Conservation (phyloP, 2,113 vertebrate genomes). For the Hemibagrus wyckioides region DNA sequence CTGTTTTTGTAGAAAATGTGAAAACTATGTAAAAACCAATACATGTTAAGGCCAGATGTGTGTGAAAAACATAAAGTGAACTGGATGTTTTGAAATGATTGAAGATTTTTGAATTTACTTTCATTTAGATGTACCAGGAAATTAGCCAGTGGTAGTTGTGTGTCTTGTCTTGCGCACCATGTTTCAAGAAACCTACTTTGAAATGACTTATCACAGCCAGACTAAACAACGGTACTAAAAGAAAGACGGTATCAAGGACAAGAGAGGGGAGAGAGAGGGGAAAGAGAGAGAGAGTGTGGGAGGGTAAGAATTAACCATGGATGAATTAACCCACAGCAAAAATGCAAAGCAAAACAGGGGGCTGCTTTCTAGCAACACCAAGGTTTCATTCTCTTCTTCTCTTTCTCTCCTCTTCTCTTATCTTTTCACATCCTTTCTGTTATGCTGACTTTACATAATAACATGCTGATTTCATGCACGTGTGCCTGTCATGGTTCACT, state of each 20-base stretch:
- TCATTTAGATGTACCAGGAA: not conserved
- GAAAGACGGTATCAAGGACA: not conserved
- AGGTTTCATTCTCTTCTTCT: not conserved
- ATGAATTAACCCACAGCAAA: slow-evolving; percentile 64
- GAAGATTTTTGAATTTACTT: not conserved
- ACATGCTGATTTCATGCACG: slow-evolving; percentile 51
- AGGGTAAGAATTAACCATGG: slow-evolving; percentile 66
- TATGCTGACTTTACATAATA: slow-evolving; percentile 65
- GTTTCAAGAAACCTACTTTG: not conserved
- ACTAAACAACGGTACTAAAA: not conserved
- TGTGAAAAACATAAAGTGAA: not conserved
- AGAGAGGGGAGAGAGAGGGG: not conserved
- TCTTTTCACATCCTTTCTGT: slow-evolving; percentile 49
- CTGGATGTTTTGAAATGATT: not conserved
- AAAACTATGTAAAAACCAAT: not conserved
- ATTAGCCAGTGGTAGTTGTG: not conserved
- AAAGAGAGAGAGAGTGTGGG: slow-evolving; percentile 53
- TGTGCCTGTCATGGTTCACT: slow-evolving; percentile 32
- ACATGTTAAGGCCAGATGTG: not conserved
- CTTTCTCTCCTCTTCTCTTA: slow-evolving; percentile 11
- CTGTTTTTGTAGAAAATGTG: not conserved
- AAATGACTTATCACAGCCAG: not conserved
- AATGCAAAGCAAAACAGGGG: slow-evolving; percentile 53
- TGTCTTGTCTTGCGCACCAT: not conserved
- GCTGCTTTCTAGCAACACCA: slow-evolving; percentile 50